Percentiles rank a stretch among this genome's conserved stretches.
These are phyloP conservation scores for Dryobota labecula DNA, from an alignment of 2,888 invertebrate genomes.

Conservation along the genomic window DNA sequence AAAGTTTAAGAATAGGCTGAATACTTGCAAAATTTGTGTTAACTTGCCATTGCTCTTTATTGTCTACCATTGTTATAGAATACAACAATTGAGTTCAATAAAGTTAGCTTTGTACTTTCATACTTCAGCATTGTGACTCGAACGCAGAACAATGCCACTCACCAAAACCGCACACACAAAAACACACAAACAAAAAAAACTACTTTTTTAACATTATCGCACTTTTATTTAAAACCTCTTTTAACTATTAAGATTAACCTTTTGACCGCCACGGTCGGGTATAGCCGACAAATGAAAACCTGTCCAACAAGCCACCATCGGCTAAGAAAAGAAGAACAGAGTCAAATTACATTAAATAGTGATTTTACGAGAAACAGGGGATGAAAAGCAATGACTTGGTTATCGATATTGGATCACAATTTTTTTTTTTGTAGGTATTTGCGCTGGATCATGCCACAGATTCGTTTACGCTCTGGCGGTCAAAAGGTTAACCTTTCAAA, in stretches of 20 bases:
- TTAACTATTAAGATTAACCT: constrained; percentile 53
- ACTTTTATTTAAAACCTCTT: constrained; percentile 38
- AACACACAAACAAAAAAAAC: constrained; percentile 17
- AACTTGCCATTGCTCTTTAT: background rate
- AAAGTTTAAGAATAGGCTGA: background rate
- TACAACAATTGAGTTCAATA: background rate
- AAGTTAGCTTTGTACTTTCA: constrained; percentile 10
- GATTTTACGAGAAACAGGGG: no score
- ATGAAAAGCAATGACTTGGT: no score
- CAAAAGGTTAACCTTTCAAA: no score
- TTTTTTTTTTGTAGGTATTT: no score
- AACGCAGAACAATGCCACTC: constrained; percentile 6
- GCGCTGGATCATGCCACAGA: no score
- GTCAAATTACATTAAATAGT: no score
- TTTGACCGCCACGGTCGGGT: no score
- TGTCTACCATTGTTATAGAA: background rate
- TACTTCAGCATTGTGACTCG: background rate
- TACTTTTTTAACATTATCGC: constrained; percentile 18
- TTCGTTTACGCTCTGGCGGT: no score
- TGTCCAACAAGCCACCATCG: no score
- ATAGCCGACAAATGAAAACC: no score
- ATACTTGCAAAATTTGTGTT: constrained; percentile 2
- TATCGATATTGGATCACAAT: no score
- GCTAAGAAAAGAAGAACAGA: no score
- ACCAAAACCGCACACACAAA: constrained; percentile 9